These are phyloP conservation scores for Chaetophractus vellerosus DNA, from an alignment of 2,797 vertebrate species.

Conservation along the genomic window DNA sequence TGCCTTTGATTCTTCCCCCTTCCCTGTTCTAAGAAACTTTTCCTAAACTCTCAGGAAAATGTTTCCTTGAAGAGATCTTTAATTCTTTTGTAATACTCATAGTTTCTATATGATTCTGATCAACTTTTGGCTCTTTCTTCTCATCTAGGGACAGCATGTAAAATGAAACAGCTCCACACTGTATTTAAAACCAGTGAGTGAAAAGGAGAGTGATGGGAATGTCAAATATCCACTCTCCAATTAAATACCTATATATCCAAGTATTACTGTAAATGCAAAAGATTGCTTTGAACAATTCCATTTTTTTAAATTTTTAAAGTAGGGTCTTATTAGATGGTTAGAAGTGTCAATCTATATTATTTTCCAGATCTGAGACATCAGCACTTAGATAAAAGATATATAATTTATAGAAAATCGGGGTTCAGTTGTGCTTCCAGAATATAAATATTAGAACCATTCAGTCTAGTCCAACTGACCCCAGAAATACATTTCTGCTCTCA, in stretches of 20 bases:
- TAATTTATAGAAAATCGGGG: conserved; percentile 51
- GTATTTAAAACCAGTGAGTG: neutral
- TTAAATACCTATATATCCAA: no score
- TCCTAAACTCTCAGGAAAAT: neutral
- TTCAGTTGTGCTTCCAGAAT: conserved; percentile 24
- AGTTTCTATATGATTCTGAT: neutral
- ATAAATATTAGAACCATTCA: conserved; percentile 58
- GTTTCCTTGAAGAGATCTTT: neutral
- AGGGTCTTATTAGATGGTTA: neutral
- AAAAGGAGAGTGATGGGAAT: neutral
- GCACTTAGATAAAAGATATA: neutral
- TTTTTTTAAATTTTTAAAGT: neutral
- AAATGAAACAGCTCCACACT: neutral
- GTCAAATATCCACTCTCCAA: neutral
- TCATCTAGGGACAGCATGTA: neutral
- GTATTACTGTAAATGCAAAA: conserved; percentile 11
- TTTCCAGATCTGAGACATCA: conserved; percentile 28
- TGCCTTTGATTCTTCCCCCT: neutral
- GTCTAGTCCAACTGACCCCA: neutral
- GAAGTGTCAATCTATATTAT: neutral
- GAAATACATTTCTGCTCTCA: conserved; percentile 27
- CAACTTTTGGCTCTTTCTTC: neutral
- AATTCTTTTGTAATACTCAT: neutral
- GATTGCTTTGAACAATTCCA: neutral
- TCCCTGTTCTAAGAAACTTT: neutral